Evolutionary conservation across 1,140 invertebrate species (phyloP).

Genomic region (Meloidogyne exigua): DNA sequence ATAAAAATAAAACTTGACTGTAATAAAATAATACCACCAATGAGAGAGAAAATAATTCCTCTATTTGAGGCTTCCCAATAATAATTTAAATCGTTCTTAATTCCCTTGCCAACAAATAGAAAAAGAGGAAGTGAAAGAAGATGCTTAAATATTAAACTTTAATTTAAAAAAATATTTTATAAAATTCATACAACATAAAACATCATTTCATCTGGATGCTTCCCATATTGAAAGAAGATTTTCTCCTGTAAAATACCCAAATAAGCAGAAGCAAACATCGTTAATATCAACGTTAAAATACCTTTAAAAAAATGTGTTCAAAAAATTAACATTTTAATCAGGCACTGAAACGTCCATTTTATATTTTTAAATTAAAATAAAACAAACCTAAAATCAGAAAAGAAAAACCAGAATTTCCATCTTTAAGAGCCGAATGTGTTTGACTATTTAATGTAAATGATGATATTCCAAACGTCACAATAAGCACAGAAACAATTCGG

Average conservation of each 20-base stretch:
- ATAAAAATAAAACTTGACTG: slow-evolving; percentile 47
- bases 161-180: not conserved
- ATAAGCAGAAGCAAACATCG: slow-evolving; percentile 85
- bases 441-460: slow-evolving; percentile 73
- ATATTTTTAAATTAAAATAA: too few relatives aligned
- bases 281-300: slow-evolving; percentile 79
- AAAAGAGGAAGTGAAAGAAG: slow-evolving; percentile 83
- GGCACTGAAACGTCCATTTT: too few relatives aligned
- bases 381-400: not conserved
- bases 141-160: slow-evolving; percentile 67
- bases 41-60: slow-evolving; percentile 69
- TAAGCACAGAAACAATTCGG: slow-evolving; percentile 84
- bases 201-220: slow-evolving; percentile 87
- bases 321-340: not conserved
- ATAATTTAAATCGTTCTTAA: slow-evolving; percentile 78
- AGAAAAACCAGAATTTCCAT: not conserved
- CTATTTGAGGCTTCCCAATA: slow-evolving; percentile 70
- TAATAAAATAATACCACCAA: slow-evolving; percentile 35
- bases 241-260: slow-evolving; percentile 96
- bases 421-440: not conserved
- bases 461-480: slow-evolving; percentile 86
- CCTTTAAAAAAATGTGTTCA: too few relatives aligned
- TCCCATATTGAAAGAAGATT: slow-evolving; percentile 80
- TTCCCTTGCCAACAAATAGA: slow-evolving; percentile 73
- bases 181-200: slow-evolving; percentile 68